Percentiles rank a stretch among this genome's conserved stretches.
phyloP scores from a whole-genome alignment of 1,140 invertebrate species.

The Hermetia illucens region DNA sequence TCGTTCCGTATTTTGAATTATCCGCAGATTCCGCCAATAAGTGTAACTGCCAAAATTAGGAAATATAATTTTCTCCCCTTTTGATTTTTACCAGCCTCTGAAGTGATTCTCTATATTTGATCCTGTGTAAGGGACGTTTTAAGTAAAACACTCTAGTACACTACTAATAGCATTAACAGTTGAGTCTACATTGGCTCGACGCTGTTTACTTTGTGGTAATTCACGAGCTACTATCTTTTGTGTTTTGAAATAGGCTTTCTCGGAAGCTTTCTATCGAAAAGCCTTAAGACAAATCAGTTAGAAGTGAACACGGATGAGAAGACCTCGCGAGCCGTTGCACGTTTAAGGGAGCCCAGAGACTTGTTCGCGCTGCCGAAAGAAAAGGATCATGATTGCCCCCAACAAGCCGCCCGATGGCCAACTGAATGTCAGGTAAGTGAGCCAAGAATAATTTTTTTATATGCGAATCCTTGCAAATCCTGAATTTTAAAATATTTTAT shows the following conservation, averaged over 20 bases:
- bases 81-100: neutral
- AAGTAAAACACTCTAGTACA: neutral
- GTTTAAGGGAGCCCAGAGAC: slow-evolving; percentile 49
- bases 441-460: slow-evolving; percentile 3
- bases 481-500: no score
- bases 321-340: slow-evolving; percentile 42
- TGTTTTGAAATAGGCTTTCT: slow-evolving; percentile 19
- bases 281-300: slow-evolving; percentile 46
- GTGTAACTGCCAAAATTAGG: no score
- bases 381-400: slow-evolving; percentile 45
- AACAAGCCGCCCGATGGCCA: slow-evolving; percentile 71
- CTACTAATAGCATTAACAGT: neutral
- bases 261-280: slow-evolving; percentile 28
- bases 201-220: neutral
- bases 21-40: no score
- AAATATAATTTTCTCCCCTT: no score
- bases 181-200: neutral
- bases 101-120: neutral
- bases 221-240: slow-evolving; percentile 3
- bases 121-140: neutral
- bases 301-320: slow-evolving; percentile 49
- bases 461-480: no score
- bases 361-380: slow-evolving; percentile 51
- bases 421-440: slow-evolving; percentile 65
- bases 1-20: no score